Evolutionary conservation across 2,888 invertebrate species (phyloP), one percentile per base, ranked within the genome.

Genomic region (Sarcophaga subvicina): DNA sequence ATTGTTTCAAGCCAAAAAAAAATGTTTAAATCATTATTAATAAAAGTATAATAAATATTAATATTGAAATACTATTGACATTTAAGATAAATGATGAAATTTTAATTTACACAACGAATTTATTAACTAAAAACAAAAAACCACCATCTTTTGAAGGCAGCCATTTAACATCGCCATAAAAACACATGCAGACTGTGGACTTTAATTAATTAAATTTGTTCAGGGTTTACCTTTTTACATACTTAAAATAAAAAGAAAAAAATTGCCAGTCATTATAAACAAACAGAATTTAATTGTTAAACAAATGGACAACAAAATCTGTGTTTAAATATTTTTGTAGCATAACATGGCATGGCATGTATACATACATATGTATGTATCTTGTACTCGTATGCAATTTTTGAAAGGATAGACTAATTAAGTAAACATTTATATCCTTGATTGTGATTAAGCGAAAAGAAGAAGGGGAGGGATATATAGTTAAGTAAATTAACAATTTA

Each of bases 11-110:
- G 3, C 20, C n/a, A 67, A n/a, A 73, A 49, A 60, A 63, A 63
- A 20, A 45, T n/a, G 17, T 17, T 37, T 2, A 37, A 37, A 37
- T 37, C 37, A 37, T 37, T 25, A 59, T 17, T 47, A 49, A 12
- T n/a, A 67, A 82, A 63, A 82, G 10, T 76, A 27, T 47, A 75
- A 69, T 11, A 83, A 79, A 79, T 45, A 64, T 70, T 37, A 54
- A 79, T 84, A 75, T 75, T 84, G 79, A 75, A 75, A 80, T 83
- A 79, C 79, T 75, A 27, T 70, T 12, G 22, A 27, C 37, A 71
- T 78, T 72, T 49, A 67, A 6, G 78, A 67, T 64, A n/a, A 63
- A 76, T 80, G 70, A 70, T 59, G 79, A 84, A 84, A 83, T 80
- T 70, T 70, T 64, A 75, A 70, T 83, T 75, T 75, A 59, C 69